phyloP scores from a whole-genome alignment of 1,140 invertebrate species.

The Nomia melanderi region DNA sequence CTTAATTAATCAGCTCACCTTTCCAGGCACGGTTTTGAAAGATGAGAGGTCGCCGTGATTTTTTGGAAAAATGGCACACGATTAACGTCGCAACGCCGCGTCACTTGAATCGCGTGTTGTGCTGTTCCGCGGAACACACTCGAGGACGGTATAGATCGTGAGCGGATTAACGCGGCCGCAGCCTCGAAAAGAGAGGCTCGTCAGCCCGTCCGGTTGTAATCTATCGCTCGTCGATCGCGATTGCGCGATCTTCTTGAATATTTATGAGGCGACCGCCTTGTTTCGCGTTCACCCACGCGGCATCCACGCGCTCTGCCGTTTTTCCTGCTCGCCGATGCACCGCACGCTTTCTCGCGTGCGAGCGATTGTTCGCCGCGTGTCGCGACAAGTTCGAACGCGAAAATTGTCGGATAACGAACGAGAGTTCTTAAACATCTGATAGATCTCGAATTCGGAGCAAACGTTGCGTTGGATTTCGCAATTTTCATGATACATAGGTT shows the following conservation, averaged over 20 bases:
- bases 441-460: too few species aligned
- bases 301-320: background rate
- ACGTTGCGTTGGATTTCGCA: too few species aligned
- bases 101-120: too few species aligned
- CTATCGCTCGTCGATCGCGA: slow-evolving; percentile 13
- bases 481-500: too few species aligned
- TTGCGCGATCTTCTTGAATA: slow-evolving; percentile 16
- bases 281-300: background rate
- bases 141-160: slow-evolving; percentile 1
- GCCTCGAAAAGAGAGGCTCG: slow-evolving; percentile 18
- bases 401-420: too few species aligned
- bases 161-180: slow-evolving; percentile 14
- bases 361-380: background rate
- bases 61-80: too few species aligned
- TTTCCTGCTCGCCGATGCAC: background rate
- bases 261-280: slow-evolving; percentile 21
- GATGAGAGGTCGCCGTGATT: too few species aligned
- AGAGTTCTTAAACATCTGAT: too few species aligned
- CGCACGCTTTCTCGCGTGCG: background rate
- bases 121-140: background rate
- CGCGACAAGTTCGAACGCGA: background rate
- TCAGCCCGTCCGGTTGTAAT: background rate
- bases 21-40: too few species aligned
- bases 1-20: too few species aligned
- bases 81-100: too few species aligned